Base-by-base conservation (phyloP, 2,888 invertebrate species). In the Chromoteleia sp. region DNA sequence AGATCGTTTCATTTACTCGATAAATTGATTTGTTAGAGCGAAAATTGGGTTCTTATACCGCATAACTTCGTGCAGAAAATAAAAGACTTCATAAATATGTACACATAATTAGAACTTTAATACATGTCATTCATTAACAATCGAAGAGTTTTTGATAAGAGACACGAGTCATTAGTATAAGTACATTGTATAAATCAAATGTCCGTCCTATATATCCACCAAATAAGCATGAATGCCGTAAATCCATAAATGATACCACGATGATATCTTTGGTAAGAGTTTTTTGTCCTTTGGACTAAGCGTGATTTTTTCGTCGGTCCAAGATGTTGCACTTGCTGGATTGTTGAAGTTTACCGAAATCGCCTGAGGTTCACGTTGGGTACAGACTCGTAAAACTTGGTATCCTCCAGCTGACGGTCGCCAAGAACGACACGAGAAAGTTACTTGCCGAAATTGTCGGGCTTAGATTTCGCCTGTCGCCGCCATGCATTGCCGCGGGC, bases 341-440 rank as follows among this genome's bases (percentile, higher is more conserved):
- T 75, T 50, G 74, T 65, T 59, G 58, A 75, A 68, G 78, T 81
- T 75, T 74, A 67, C 77, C 58, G 45, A 48, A 63, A 78, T 59
- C 70, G 74, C 81, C 80, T 73, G 76, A 75, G 78, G 84, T 88
- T 91, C 91, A 91, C 90, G 91, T 91, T 30, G 91, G 91, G 73
- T 91, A 91, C 83, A 91, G 90, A 83, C 86, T 90, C 85, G 90
- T 89, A 86, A 91, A 89, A 84, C 88, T 91, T 81, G 90, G 91
- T 91, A 91, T 91, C 90, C 90, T 91, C 91, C 91, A 91, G 88
- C 90, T 91, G 85, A 90, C 89, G 83, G 90, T 85, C 52, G 89
- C 88, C 84, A 91, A 84, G 48, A 91, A 84, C 78, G 88, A 89
- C 78, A 90, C 89, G 82, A 91, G 89, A 87, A 91, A 91, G 88